Percentiles rank a stretch among this genome's conserved stretches.
Evolutionary conservation across 2,113 vertebrate genomes (phyloP).

Genomic region (Pomatostomus ruficeps): DNA sequence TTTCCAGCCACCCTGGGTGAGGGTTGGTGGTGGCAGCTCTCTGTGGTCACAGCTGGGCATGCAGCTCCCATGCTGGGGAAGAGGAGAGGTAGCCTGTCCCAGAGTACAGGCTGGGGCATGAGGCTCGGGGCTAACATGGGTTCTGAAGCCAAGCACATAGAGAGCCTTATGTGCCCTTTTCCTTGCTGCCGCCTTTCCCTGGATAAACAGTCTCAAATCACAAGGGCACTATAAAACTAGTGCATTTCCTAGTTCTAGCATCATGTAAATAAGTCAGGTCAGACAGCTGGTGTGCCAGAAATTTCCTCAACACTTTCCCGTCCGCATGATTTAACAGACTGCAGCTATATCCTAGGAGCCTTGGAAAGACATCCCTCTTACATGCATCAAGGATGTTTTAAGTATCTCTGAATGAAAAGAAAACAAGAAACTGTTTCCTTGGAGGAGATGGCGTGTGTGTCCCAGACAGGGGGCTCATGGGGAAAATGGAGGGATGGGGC

Average conservation of each 20-base stretch:
- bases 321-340: not conserved
- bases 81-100: not conserved
- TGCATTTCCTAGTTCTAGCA: not conserved
- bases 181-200: not conserved
- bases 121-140: accelerated
- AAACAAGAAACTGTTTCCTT: not conserved
- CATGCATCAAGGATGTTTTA: not conserved
- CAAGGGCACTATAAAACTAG: not conserved
- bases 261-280: not conserved
- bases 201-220: not conserved
- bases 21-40: accelerated
- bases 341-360: not conserved
- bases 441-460: not conserved
- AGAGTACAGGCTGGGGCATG: not conserved
- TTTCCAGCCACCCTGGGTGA: not conserved
- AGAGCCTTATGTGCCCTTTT: not conserved
- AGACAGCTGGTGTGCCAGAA: not conserved
- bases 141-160: not conserved
- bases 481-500: not conserved
- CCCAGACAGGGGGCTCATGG: not conserved
- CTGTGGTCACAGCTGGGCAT: accelerated
- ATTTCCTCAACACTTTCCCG: not conserved
- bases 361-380: not conserved
- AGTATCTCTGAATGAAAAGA: not conserved
- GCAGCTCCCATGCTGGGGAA: accelerated